These are phyloP conservation scores for Selenia dentaria DNA, from an alignment of 2,888 invertebrate genomes.

Conservation along the genomic window DNA sequence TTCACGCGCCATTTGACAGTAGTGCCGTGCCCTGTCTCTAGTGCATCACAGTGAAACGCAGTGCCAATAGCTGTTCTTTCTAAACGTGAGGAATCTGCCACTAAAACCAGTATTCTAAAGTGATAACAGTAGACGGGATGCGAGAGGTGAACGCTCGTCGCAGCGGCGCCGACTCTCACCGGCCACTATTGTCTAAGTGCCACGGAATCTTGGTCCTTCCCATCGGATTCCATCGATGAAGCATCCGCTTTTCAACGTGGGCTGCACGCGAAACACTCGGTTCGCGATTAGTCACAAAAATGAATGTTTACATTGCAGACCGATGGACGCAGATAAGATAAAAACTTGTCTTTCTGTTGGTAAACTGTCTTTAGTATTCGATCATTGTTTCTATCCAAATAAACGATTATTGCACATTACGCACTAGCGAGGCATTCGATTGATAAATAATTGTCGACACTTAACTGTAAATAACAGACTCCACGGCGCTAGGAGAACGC, in stretches of 20 bases:
- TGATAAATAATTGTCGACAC: constrained; percentile 48
- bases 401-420: constrained; percentile 46
- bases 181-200: constrained; percentile 82
- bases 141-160: constrained; percentile 82
- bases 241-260: constrained; percentile 72
- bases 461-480: constrained; percentile 60
- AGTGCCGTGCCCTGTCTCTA: constrained; percentile 70
- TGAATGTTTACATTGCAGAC: constrained; percentile 58
- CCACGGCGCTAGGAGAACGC: constrained; percentile 37
- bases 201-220: constrained; percentile 82
- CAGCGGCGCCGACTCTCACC: constrained; percentile 82
- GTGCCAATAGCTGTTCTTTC: constrained; percentile 59
- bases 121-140: constrained; percentile 68
- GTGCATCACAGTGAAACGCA: constrained; percentile 67
- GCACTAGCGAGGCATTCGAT: constrained; percentile 42
- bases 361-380: constrained; percentile 32
- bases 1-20: constrained; percentile 79
- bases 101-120: constrained; percentile 46
- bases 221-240: constrained; percentile 77
- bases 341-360: constrained; percentile 42
- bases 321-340: constrained; percentile 69
- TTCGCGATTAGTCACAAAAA: constrained; percentile 56
- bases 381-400: constrained; percentile 39
- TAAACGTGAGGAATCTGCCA: constrained; percentile 54
- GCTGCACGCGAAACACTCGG: constrained; percentile 67